phyloP scores from a whole-genome alignment of 2,888 invertebrate genomes.

The Apocheima hispidaria region DNA sequence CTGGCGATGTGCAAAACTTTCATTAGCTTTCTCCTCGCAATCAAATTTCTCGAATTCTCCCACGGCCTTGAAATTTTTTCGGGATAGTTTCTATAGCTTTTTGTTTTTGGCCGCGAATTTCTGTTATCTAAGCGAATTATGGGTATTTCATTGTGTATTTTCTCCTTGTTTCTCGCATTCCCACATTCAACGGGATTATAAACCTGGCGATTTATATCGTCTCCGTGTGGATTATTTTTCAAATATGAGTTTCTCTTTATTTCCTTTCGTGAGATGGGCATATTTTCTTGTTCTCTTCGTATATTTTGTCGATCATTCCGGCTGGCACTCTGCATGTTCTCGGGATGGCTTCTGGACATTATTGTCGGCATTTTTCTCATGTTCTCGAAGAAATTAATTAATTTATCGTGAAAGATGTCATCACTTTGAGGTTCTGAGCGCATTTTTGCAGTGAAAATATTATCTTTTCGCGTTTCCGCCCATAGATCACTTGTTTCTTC shows the following conservation, averaged over 20 bases:
- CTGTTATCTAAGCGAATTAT: background rate
- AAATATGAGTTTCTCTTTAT: background rate
- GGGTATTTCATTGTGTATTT: background rate
- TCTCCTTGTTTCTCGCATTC: background rate
- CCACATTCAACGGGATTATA: background rate
- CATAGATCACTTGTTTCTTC: slow-evolving; percentile 14
- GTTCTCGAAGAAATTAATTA: background rate
- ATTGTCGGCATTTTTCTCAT: background rate
- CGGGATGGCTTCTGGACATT: background rate
- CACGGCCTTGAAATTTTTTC: background rate
- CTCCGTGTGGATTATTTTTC: background rate
- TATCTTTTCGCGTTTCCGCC: background rate
- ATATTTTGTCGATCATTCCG: background rate
- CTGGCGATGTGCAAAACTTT: background rate
- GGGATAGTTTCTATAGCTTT: background rate
- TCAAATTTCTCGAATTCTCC: background rate
- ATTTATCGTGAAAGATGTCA: background rate
- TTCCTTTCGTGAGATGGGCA: background rate
- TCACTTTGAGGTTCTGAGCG: background rate
- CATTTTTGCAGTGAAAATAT: background rate
- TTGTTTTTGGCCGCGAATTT: background rate
- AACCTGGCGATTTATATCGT: background rate
- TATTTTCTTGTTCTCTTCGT: background rate
- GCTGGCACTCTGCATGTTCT: background rate
- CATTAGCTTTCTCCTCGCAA: background rate